Evolutionary conservation across 2,888 invertebrate species (phyloP).

Genomic region (Sturmia bella): DNA sequence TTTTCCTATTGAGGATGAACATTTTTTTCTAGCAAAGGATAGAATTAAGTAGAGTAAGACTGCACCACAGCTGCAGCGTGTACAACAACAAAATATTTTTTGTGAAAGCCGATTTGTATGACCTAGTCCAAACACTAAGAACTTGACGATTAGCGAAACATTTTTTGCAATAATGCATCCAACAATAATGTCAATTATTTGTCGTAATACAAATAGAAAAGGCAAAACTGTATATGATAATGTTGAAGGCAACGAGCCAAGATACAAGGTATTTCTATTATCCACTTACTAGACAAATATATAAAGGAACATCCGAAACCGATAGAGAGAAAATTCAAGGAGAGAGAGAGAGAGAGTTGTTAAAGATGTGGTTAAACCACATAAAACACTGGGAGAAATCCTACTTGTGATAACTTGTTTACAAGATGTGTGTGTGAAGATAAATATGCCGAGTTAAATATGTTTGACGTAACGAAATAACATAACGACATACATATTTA

Average conservation of each 20-base stretch:
- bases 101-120: constrained; percentile 14
- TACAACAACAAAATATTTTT: constrained; percentile 2
- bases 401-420: no score
- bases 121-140: constrained; percentile 4
- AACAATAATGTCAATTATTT: constrained; percentile 12
- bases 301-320: no score
- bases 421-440: no score
- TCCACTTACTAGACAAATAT: no score
- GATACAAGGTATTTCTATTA: no score
- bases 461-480: no score
- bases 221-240: constrained; percentile 12
- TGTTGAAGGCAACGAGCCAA: background rate
- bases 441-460: no score
- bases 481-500: no score
- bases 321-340: no score
- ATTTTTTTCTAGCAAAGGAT: background rate
- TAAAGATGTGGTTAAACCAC: no score
- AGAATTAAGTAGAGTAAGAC: background rate
- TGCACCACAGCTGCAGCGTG: background rate
- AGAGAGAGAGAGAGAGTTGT: no score
- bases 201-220: constrained; percentile 8
- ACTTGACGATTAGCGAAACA: background rate
- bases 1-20: background rate
- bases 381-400: no score
- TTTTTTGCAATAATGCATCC: constrained; percentile 17